Evolutionary conservation across 2,113 vertebrate species (phyloP), one percentile per base, ranked within the genome.

Genomic region (Crotalus helleri): DNA sequence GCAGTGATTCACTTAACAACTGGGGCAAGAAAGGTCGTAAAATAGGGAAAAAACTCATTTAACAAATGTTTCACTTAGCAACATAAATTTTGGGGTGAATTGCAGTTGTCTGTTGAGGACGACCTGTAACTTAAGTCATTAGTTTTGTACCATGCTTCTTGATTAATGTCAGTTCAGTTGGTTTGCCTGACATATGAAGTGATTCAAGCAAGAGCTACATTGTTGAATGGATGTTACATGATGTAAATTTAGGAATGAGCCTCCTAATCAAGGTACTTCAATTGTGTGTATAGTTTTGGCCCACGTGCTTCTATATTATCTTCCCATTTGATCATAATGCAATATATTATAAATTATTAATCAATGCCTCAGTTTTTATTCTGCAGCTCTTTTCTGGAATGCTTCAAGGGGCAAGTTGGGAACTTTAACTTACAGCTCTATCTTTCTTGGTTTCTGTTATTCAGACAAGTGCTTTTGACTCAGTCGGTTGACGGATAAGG

Each of bases 221-320:
- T 6, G 61, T 19, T 59, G 89, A 94, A 89, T 87, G 93, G 12
- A 10, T 64, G 69, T 89, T 74, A 44, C 23, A 0, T 91, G 87
- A 53, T 58, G 26, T 74, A 55, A 12, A 61, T 23, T 61, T 74
- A 58, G 59, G 15, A 23, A 55, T 53, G 59, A 24, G 26, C 26
- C 49, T 86, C 85, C 13, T 44, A 86, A 85, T 58, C 85, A n/a
- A 86, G 24, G n/a, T 53, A 17, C 29, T 46, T 85, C 51, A 4
- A 5, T 85, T 85, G 54, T 44, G 58, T 12, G 26, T 58, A 10
- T 58, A 49, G 46, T 89, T 90, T 85, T 2, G 64, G 1, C 91
- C 19, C 0, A 44, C 49, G 3, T 2, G 17, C 33, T 6, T 3
- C 11, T 1, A 4, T 3, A 2, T 0, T 85, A 12, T 85, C 90